phyloP scores from a whole-genome alignment of 2,797 vertebrate genomes.

The Epinephelus malabaricus region DNA sequence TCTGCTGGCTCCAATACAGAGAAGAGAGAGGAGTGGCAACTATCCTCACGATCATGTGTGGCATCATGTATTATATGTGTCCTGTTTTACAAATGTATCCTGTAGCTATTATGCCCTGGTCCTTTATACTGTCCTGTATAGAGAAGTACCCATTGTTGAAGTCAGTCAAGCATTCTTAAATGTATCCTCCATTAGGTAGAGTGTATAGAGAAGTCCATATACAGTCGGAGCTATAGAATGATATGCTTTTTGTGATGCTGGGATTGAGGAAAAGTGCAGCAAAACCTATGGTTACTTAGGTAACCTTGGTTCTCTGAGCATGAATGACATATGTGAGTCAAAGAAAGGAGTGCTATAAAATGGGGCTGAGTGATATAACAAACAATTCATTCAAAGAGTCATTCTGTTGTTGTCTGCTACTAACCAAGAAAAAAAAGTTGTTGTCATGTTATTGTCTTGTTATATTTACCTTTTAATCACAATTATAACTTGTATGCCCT shows the following conservation, averaged over 20 bases:
- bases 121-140: background rate
- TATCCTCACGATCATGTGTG: background rate
- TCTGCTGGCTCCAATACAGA: conserved; percentile 3
- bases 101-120: background rate
- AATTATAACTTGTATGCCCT: too few species aligned
- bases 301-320: background rate
- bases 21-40: background rate
- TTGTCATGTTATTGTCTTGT: too few species aligned
- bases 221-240: background rate
- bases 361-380: too few species aligned
- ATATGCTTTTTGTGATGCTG: background rate
- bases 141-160: background rate
- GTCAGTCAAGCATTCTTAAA: background rate
- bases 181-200: background rate
- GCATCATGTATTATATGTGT: background rate
- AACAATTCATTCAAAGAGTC: too few species aligned
- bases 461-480: too few species aligned
- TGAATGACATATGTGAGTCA: background rate
- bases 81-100: background rate
- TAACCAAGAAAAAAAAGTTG: too few species aligned
- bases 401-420: too few species aligned
- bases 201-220: background rate
- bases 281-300: too few species aligned
- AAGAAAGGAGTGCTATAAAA: too few species aligned
- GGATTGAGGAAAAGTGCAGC: background rate